These are phyloP conservation scores for Pantherophis alleghaniensis DNA, from an alignment of 2,797 vertebrate genomes.

Conservation along the genomic window DNA sequence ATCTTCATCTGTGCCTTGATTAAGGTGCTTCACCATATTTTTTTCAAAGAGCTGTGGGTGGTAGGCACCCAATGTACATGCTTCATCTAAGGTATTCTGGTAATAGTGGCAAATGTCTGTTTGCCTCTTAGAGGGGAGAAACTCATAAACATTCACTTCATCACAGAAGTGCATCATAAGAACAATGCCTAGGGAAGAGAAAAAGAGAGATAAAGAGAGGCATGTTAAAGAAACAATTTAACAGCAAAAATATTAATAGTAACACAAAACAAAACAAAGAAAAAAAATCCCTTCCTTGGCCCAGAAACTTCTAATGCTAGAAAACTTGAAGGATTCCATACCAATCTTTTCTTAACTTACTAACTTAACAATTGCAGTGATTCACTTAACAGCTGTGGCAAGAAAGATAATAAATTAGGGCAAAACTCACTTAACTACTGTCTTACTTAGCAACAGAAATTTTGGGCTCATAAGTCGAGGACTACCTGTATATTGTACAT, in stretches of 20 bases:
- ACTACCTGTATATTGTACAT: background rate
- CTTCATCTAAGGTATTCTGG: constrained; percentile 69
- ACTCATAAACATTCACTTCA: constrained; percentile 76
- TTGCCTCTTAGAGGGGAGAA: constrained; percentile 76
- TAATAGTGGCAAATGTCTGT: constrained; percentile 79
- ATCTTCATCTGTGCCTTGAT: constrained; percentile 69
- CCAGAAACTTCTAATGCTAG: background rate
- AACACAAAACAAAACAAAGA: background rate
- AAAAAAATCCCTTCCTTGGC: background rate
- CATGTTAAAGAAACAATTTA: background rate
- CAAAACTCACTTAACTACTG: background rate
- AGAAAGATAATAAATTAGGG: background rate
- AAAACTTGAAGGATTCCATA: background rate
- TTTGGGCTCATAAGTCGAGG: background rate
- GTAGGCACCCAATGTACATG: constrained; percentile 80
- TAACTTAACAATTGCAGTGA: background rate
- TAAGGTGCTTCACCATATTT: constrained; percentile 78
- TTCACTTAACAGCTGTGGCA: background rate
- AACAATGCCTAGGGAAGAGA: constrained; percentile 67
- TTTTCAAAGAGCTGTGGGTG: constrained; percentile 81
- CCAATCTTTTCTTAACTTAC: background rate
- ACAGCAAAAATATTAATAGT: background rate
- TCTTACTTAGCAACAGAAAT: background rate
- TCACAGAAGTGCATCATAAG: constrained; percentile 80
- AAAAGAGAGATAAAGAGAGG: background rate